A percentile compares a stretch with the other conserved stretches of the same genome.
These are phyloP conservation scores for Sicus ferrugineus DNA, from an alignment of 2,888 invertebrate genomes.

Conservation along the genomic window DNA sequence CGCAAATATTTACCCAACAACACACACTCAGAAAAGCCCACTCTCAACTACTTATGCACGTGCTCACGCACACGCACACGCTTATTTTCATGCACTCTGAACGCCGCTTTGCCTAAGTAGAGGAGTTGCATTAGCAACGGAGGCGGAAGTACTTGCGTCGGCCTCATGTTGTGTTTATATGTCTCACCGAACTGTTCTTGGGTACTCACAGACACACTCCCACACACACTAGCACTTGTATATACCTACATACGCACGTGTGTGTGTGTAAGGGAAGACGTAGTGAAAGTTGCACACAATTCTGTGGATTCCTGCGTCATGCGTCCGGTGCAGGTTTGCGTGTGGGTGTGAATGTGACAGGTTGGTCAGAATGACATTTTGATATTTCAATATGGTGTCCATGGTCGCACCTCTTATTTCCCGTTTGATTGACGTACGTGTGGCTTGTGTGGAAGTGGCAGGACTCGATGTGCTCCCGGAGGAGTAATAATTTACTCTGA, in stretches of 20 bases:
- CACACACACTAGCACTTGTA: not conserved
- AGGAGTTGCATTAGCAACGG: not conserved
- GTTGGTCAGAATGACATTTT: constrained; percentile 22
- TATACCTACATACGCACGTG: not conserved
- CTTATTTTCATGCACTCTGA: not conserved
- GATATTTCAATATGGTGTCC: constrained; percentile 15
- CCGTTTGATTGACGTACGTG: constrained; percentile 5
- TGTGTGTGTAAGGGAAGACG: too few relatives aligned
- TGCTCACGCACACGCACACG: not conserved
- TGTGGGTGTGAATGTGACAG: constrained; percentile 20
- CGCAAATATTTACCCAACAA: too few relatives aligned
- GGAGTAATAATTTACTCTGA: too few relatives aligned
- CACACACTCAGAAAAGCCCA: too few relatives aligned
- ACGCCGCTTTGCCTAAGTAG: too few relatives aligned
- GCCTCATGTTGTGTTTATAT: not conserved
- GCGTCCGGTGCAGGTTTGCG: not conserved
- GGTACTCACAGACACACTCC: not conserved
- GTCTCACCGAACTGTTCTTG: too few relatives aligned
- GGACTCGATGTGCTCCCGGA: not conserved
- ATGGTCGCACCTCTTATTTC: constrained; percentile 12
- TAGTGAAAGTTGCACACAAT: too few relatives aligned
- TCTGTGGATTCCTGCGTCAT: too few relatives aligned
- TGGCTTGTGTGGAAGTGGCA: constrained; percentile 13
- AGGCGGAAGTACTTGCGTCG: not conserved
- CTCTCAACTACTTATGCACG: too few relatives aligned